Evolutionary conservation across 2,888 invertebrate genomes (phyloP).

Genomic region (Brachypalpus laphriformis): DNA sequence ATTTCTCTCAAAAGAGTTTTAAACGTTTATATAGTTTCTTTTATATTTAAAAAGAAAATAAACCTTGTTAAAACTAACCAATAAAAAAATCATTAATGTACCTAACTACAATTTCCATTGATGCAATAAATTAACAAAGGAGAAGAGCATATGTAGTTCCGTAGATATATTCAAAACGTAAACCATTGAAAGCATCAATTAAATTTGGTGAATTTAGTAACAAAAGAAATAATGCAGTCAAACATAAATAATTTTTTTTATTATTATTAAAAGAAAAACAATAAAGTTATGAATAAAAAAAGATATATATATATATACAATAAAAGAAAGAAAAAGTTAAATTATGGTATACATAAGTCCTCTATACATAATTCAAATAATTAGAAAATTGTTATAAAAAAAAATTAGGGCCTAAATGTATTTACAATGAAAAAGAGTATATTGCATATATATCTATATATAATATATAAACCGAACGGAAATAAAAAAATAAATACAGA

Average conservation of each 20-base stretch:
- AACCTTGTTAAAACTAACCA: slow-evolving; percentile 34
- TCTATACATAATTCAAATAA: slow-evolving; percentile 53
- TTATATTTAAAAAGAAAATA: slow-evolving; percentile 21
- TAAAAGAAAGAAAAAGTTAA: slow-evolving; percentile 36
- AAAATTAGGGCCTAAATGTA: slow-evolving; percentile 71
- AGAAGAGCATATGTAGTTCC: slow-evolving; percentile 3
- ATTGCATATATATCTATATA: slow-evolving; percentile 76
- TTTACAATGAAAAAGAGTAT: slow-evolving; percentile 75
- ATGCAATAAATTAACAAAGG: slow-evolving; percentile 64
- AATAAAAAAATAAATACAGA: slow-evolving; percentile 59
- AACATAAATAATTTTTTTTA: slow-evolving; percentile 31
- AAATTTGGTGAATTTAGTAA: slow-evolving; percentile 27
- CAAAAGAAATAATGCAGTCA: slow-evolving; percentile 24
- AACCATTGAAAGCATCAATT: slow-evolving; percentile 16
- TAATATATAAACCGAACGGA: slow-evolving; percentile 76
- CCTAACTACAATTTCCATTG: slow-evolving; percentile 62
- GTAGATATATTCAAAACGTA: slow-evolving; percentile 24
- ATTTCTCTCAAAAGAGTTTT: slow-evolving; percentile 29
- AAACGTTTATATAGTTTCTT: slow-evolving; percentile 51
- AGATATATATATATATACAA: slow-evolving; percentile 41
- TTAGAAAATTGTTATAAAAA: slow-evolving; percentile 69
- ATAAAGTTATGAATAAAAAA: slow-evolving; percentile 29
- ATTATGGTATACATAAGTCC: slow-evolving; percentile 56
- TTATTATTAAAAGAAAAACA: slow-evolving; percentile 13
- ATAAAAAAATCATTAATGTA: slow-evolving; percentile 58